Base-by-base conservation (phyloP, 2,888 invertebrate species). In the Stegophylla sp. region DNA sequence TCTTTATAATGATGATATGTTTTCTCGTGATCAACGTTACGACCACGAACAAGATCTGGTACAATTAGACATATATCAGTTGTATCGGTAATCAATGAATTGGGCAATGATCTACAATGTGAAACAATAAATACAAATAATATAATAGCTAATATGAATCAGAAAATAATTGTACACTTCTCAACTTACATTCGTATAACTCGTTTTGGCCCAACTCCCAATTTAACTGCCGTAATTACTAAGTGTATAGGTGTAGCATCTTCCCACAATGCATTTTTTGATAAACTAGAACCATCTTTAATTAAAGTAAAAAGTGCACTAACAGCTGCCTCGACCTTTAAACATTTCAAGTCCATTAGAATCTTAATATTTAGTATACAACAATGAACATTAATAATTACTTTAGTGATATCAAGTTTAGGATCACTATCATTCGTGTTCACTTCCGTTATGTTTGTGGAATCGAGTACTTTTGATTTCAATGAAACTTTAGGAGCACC, bases 31-130 rank as follows among this genome's bases (percentile, higher is more conserved):
- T 94, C 94, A 82, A 89, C 88, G 84, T 90, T 91, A 34, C 89
- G 88, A 5, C 92, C 92, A 84, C 90, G 91, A 85, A 92, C 90
- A 63, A 94, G 86, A 86, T 96, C 95, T 10, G 91, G 89, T 48
- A 94, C 94, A 85, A 96, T 91, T 17, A 95, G 86, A 83, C 93
- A 93, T 28, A 94, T 89, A 84, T 94, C 94, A 82, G 91, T 90
- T 3, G 89, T 89, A 2, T 90, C 88, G 48, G 89, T 88, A n/a
- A 91, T 86, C 61, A 93, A 86, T 2, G 90, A 88, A 85, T 93
- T 89, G 69, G 91, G 90, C 12, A 91, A 84, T 15, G 81, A 73
- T 53, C 83, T 83, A 76, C 0, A 26, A 61, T 20, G 23, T 34
- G 59, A 15, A 43, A 17, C 26, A 48, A 12, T 53, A 28, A 45